Conservation (phyloP, 1,140 invertebrate genomes). For the Anoplophora glabripennis region DNA sequence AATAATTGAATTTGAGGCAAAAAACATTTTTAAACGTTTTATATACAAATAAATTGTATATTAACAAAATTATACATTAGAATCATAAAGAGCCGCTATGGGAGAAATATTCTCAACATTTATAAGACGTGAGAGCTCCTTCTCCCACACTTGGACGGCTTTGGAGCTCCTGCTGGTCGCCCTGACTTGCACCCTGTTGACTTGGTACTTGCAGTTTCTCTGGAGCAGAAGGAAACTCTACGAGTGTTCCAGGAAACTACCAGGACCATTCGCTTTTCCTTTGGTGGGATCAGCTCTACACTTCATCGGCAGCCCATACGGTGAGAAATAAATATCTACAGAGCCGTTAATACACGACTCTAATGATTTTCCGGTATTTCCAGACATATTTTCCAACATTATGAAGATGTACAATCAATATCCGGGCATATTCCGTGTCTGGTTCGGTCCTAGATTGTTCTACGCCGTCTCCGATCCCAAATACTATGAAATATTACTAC, state of each 20-base stretch:
- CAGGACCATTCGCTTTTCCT: conserved; percentile 55
- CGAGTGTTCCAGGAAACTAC: conserved; percentile 45
- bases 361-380: conserved; percentile 13
- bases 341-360: neutral
- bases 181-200: neutral
- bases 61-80: too few species aligned
- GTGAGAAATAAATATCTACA: conserved; percentile 42
- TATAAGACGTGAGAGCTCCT: too few species aligned
- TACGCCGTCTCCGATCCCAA: conserved; percentile 50
- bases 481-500: conserved; percentile 51
- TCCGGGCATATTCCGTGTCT: conserved; percentile 31
- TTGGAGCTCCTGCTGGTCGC: conserved; percentile 5
- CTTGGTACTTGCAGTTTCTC: conserved; percentile 20
- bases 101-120: too few species aligned
- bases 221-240: conserved; percentile 34
- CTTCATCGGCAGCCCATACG: conserved; percentile 52
- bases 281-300: conserved; percentile 57
- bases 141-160: neutral
- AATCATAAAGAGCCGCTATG: too few species aligned
- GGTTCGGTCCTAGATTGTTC: conserved; percentile 43
- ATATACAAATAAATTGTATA: too few species aligned
- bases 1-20: too few species aligned
- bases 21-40: too few species aligned
- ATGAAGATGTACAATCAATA: conserved; percentile 20
- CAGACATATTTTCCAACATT: conserved; percentile 23